Evolutionary conservation across 2,797 vertebrate species (phyloP).

Genomic region (Lacerta viridis): DNA sequence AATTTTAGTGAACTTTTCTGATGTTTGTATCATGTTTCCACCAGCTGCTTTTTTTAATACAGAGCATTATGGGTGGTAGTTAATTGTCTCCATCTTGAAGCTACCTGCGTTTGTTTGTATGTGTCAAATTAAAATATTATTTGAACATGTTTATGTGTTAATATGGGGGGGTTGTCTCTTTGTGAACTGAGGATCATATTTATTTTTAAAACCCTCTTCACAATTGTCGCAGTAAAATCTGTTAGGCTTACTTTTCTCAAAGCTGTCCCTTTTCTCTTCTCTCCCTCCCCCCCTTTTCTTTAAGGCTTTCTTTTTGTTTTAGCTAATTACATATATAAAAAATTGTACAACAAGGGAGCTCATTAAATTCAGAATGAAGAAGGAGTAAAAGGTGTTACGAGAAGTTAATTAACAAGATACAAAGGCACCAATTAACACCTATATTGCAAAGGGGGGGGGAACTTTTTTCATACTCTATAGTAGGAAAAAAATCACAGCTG

Average conservation of each 20-base stretch:
- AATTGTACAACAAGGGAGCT: conserved; percentile 84
- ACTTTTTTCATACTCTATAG: conserved; percentile 65
- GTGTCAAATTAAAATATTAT: conserved; percentile 37
- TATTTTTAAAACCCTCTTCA: conserved; percentile 37
- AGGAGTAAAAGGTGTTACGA: conserved; percentile 84
- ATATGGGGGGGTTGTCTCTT: conserved; percentile 21
- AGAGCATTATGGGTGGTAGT: conserved; percentile 23
- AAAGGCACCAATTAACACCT: conserved; percentile 91
- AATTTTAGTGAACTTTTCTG: conserved; percentile 55
- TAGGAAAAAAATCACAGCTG: conserved; percentile 80
- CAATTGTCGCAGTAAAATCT: conserved; percentile 58
- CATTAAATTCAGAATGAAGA: conserved; percentile 83
- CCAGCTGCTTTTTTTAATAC: conserved; percentile 26
- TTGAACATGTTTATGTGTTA: conserved; percentile 48
- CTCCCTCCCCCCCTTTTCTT: background rate
- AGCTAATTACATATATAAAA: conserved; percentile 81
- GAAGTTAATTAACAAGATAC: conserved; percentile 88
- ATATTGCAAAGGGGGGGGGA: conserved; percentile 66
- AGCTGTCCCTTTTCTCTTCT: conserved; percentile 28
- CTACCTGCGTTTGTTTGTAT: conserved; percentile 33
- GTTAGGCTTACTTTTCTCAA: conserved; percentile 49
- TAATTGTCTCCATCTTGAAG: conserved; percentile 26
- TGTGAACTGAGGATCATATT: conserved; percentile 7
- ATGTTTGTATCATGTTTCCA: conserved; percentile 19
- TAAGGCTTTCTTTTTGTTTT: conserved; percentile 77